Percentiles rank a stretch among this genome's conserved stretches.
Conservation (phyloP, 2,797 vertebrate species). For the Ctenochaetus hawaiiensis region DNA sequence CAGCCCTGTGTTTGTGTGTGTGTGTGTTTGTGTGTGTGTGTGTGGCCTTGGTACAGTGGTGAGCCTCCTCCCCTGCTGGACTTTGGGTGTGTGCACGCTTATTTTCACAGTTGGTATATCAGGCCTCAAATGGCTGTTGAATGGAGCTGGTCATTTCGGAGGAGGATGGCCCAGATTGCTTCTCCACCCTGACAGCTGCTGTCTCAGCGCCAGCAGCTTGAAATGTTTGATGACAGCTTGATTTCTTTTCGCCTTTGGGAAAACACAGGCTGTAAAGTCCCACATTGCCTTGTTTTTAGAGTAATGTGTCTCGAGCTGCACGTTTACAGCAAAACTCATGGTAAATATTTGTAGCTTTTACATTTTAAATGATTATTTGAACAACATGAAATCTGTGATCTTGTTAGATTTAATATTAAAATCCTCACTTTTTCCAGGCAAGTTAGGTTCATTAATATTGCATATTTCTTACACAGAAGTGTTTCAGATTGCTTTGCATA, state of each 20-base stretch:
- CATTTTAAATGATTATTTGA: neutral
- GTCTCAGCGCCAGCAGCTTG: constrained; percentile 37
- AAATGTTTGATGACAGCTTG: constrained; percentile 55
- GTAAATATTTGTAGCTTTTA: neutral
- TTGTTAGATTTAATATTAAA: neutral
- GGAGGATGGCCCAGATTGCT: constrained; percentile 50
- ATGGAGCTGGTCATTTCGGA: constrained; percentile 53
- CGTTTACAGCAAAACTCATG: neutral
- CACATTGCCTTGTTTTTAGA: constrained; percentile 36
- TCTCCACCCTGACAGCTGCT: constrained; percentile 70
- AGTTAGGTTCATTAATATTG: neutral
- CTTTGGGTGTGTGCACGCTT: constrained; percentile 62
- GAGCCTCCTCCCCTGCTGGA: constrained; percentile 54
- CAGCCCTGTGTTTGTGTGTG: constrained; percentile 30
- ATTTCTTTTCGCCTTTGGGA: constrained; percentile 60
- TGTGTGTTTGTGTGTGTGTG: constrained; percentile 53
- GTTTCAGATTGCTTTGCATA: neutral
- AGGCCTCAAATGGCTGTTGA: constrained; percentile 62
- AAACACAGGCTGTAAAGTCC: constrained; percentile 22
- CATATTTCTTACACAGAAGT: neutral
- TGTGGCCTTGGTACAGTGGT: constrained; percentile 61
- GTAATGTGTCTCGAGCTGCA: neutral
- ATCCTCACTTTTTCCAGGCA: neutral
- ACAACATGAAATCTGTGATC: no score
- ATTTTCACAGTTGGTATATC: constrained; percentile 79